Conservation (phyloP, 2,113 vertebrate species). For the Cochlearius cochlearius region DNA sequence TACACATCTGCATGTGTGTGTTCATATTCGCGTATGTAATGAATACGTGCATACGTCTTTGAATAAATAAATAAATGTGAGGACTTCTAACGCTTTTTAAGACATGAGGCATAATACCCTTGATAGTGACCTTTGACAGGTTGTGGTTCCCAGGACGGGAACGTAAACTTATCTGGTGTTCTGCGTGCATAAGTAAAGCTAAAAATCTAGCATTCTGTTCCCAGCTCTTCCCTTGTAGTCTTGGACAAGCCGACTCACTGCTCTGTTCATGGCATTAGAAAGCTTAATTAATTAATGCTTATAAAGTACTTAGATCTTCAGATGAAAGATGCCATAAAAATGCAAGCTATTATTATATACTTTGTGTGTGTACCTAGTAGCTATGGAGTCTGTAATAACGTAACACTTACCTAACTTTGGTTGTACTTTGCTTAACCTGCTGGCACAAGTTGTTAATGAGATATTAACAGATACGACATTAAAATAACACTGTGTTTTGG, state of each 20-base stretch:
- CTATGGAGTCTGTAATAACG: not conserved
- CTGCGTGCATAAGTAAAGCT: not conserved
- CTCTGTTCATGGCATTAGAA: not conserved
- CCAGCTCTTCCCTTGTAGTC: not conserved
- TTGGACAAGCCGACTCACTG: not conserved
- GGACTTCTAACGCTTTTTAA: not conserved
- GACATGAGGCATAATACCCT: not conserved
- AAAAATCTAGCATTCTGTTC: not conserved
- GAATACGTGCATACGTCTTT: not conserved
- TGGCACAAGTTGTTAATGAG: constrained; percentile 33
- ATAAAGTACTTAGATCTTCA: not conserved
- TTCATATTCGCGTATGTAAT: not conserved
- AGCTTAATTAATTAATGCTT: constrained; percentile 23
- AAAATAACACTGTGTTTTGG: constrained; percentile 8
- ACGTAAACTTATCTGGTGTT: not conserved
- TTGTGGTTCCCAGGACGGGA: not conserved
- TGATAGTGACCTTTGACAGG: not conserved
- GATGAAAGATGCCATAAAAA: constrained; percentile 44
- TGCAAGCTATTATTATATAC: not conserved
- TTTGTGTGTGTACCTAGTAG: not conserved
- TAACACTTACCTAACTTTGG: constrained; percentile 9
- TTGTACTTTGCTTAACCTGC: constrained; percentile 24
- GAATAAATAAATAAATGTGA: not conserved
- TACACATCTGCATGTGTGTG: not conserved
- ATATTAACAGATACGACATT: constrained; percentile 27